Percentiles rank a stretch among this genome's conserved stretches.
These are phyloP conservation scores for Ptilonorhynchus violaceus DNA, from an alignment of 2,113 vertebrate genomes.

Conservation along the genomic window DNA sequence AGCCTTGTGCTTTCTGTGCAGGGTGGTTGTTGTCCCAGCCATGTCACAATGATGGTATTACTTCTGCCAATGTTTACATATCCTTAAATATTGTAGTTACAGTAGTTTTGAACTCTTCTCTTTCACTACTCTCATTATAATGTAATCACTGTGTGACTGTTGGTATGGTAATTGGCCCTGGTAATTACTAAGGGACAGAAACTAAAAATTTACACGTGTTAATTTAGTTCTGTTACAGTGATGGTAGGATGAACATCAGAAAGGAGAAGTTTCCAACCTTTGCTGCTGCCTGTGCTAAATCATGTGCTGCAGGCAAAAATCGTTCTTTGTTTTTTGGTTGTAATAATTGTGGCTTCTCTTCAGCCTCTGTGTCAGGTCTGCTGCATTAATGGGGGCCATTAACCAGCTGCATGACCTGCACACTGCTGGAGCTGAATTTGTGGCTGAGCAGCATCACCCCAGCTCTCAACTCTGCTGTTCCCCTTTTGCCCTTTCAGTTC, in stretches of 20 bases:
- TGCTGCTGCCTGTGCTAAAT: background rate
- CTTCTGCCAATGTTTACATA: background rate
- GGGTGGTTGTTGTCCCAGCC: background rate
- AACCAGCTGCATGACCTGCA: background rate
- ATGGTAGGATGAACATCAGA: background rate
- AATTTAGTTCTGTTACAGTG: background rate
- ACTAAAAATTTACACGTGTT: background rate
- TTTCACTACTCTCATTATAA: background rate
- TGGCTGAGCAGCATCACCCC: background rate
- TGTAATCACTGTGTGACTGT: background rate
- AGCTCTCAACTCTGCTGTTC: background rate
- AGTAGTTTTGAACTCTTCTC: background rate
- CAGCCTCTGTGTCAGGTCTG: background rate
- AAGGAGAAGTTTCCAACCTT: background rate
- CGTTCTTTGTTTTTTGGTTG: background rate
- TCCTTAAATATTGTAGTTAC: background rate
- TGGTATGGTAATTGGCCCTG: background rate
- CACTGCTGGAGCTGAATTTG: background rate
- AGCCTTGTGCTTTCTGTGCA: background rate
- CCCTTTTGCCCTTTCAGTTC: background rate
- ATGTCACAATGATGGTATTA: background rate
- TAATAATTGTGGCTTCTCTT: slow-evolving; percentile 14
- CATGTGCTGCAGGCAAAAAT: slow-evolving; percentile 6
- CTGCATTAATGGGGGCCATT: background rate
- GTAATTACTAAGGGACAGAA: background rate